These are phyloP conservation scores for Vidua chalybeata DNA, from an alignment of 2,113 vertebrate genomes.

Conservation along the genomic window DNA sequence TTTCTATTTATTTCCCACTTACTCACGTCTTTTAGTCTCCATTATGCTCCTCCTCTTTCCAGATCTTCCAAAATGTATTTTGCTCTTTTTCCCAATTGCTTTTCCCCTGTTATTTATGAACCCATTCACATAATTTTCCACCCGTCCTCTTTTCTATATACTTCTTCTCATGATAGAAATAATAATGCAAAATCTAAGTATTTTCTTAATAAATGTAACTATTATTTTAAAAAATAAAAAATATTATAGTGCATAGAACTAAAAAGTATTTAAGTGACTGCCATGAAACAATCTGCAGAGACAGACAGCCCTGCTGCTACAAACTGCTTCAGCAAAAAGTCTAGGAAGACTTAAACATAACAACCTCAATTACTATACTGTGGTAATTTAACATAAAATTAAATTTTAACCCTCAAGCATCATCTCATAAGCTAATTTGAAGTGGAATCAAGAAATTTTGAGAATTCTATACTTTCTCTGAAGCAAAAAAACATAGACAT, in stretches of 20 bases:
- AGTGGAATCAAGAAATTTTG: slow-evolving; percentile 39
- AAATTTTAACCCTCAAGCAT: slow-evolving; percentile 48
- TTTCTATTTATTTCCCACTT: slow-evolving; percentile 23
- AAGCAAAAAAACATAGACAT: slow-evolving; percentile 53
- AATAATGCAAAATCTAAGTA: not conserved
- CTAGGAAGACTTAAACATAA: not conserved
- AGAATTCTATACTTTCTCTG: slow-evolving; percentile 28
- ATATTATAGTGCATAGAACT: not conserved
- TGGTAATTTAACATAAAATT: slow-evolving; percentile 19
- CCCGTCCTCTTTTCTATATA: not conserved
- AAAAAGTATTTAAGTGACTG: not conserved
- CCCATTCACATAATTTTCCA: not conserved
- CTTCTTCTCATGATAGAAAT: not conserved
- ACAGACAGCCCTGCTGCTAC: not conserved
- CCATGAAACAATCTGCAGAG: not conserved
- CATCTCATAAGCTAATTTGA: slow-evolving; percentile 44
- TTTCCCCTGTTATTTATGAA: not conserved
- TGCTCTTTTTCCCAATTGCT: not conserved
- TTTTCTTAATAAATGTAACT: not conserved
- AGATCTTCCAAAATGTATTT: not conserved
- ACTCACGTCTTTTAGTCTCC: not conserved
- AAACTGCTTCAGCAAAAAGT: slow-evolving; percentile 24
- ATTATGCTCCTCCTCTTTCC: slow-evolving; percentile 11
- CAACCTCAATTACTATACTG: not conserved
- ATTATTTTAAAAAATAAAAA: not conserved